phyloP scores from a whole-genome alignment of 2,888 invertebrate species.

The Neria commutata region DNA sequence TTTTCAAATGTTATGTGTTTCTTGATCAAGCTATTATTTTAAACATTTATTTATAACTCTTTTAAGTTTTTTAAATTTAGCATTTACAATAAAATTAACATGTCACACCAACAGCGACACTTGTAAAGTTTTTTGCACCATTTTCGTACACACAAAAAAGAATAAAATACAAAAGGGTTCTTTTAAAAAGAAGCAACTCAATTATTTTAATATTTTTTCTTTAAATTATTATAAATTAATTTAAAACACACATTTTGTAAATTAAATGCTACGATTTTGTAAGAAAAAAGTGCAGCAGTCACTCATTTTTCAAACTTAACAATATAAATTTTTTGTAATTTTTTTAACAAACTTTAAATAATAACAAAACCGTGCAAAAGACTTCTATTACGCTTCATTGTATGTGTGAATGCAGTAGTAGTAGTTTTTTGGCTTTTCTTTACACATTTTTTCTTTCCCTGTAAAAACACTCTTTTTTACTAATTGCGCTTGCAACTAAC shows the following conservation, averaged over 20 bases:
- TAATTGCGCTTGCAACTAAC: conserved; percentile 15
- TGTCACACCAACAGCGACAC: conserved; percentile 23
- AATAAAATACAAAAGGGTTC: not conserved
- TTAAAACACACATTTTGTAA: conserved; percentile 6
- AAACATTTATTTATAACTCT: conserved; percentile 3
- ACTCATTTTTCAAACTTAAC: conserved; percentile 10
- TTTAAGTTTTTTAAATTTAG: conserved; percentile 20
- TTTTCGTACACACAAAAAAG: conserved; percentile 24
- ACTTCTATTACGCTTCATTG: conserved; percentile 46
- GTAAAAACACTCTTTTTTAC: conserved; percentile 25
- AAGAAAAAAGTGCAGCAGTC: conserved; percentile 10
- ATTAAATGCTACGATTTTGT: conserved; percentile 13
- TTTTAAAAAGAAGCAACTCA: not conserved
- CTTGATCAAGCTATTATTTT: conserved; percentile 1
- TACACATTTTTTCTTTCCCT: conserved; percentile 6
- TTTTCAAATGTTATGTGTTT: conserved; percentile 33
- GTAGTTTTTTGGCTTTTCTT: conserved; percentile 50
- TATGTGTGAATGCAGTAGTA: conserved; percentile 38
- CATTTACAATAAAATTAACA: conserved; percentile 9
- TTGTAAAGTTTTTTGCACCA: conserved; percentile 56
- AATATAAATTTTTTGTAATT: not conserved
- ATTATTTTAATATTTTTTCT: not conserved
- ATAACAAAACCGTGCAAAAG: conserved; percentile 47
- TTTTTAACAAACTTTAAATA: not conserved
- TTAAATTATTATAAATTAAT: conserved; percentile 13